phyloP scores from a whole-genome alignment of 1,140 invertebrate genomes.

The Amyelois transitella region DNA sequence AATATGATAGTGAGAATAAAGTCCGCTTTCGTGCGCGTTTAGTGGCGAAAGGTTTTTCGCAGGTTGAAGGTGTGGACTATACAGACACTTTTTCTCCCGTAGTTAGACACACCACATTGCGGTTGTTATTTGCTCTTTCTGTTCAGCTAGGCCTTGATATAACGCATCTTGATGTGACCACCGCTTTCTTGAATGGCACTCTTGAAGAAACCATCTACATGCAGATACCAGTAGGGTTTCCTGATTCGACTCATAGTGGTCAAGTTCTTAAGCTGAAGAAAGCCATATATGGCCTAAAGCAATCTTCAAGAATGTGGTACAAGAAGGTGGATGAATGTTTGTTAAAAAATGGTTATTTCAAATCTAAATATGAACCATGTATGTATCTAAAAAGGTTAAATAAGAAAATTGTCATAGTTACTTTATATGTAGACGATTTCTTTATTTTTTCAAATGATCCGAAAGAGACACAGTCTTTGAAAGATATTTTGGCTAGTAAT shows the following conservation, averaged over 20 bases:
- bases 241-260: too few species aligned
- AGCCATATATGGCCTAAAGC: constrained; percentile 3
- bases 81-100: constrained; percentile 15
- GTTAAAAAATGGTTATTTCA: constrained; percentile 12
- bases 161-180: constrained; percentile 9
- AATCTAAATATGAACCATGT: constrained; percentile 24
- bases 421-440: too few species aligned
- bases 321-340: constrained; percentile 15
- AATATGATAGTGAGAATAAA: constrained; percentile 3
- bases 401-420: constrained; percentile 17
- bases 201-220: background rate
- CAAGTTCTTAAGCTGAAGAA: constrained; percentile 4
- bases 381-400: constrained; percentile 19
- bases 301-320: too few species aligned
- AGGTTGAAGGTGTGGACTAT: too few species aligned
- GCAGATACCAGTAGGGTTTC: too few species aligned
- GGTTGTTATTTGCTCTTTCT: constrained; percentile 10
- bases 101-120: constrained; percentile 10
- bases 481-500: background rate
- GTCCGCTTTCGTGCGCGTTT: too few species aligned
- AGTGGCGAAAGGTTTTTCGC: too few species aligned
- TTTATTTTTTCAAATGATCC: constrained; percentile 24
- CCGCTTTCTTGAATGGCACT: constrained; percentile 7
- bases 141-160: constrained; percentile 10
- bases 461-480: background rate